Evolutionary conservation across 1,140 invertebrate species (phyloP).

Genomic region (Zelostemma sp.): DNA sequence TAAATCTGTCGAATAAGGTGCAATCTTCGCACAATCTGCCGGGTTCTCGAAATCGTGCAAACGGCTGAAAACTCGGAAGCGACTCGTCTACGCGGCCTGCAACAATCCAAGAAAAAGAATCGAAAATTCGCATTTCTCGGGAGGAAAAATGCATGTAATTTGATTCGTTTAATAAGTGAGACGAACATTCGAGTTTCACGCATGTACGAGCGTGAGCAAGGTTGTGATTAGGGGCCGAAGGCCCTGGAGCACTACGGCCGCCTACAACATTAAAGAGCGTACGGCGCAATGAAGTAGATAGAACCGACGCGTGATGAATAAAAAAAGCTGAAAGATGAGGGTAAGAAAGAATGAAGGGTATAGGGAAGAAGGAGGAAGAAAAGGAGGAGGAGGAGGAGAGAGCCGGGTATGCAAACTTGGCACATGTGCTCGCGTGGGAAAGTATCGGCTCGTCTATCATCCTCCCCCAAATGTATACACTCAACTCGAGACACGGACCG

Average conservation of each 20-base stretch:
- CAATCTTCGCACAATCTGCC: conserved; percentile 33
- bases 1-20: conserved; percentile 32
- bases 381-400: conserved; percentile 1
- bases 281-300: conserved; percentile 36
- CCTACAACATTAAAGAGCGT: conserved; percentile 59
- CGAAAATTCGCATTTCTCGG: too few species aligned
- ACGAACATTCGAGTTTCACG: conserved; percentile 43
- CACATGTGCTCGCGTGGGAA: conserved; percentile 62
- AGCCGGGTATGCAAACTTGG: conserved; percentile 36
- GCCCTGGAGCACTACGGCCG: conserved; percentile 56
- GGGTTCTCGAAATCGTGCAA: conserved; percentile 20
- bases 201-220: conserved; percentile 50
- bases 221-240: conserved; percentile 64
- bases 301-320: conserved; percentile 16
- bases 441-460: conserved; percentile 67
- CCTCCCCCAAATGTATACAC: conserved; percentile 49
- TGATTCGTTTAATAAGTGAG: conserved; percentile 33
- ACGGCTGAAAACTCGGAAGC: conserved; percentile 31
- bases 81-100: too few species aligned
- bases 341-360: conserved; percentile 31
- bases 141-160: neutral
- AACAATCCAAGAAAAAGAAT: conserved; percentile 13
- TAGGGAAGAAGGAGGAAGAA: too few species aligned
- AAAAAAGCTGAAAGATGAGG: conserved; percentile 40
- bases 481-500: conserved; percentile 17